Percentiles rank a stretch among this genome's conserved stretches.
These are phyloP conservation scores for Fregetta grallaria DNA, from an alignment of 2,113 vertebrate species.

Conservation along the genomic window DNA sequence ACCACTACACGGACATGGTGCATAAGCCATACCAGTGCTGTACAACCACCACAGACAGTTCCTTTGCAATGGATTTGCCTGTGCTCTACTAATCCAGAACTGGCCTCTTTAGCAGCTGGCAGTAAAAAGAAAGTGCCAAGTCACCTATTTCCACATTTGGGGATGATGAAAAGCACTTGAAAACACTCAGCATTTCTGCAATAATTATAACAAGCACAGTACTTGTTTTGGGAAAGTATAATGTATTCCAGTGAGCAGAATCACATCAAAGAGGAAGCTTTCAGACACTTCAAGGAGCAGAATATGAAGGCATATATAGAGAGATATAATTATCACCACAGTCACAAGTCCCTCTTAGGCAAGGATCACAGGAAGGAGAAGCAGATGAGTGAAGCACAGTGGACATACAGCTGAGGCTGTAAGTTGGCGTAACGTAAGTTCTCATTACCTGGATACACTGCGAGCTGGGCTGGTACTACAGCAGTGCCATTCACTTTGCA, in stretches of 20 bases:
- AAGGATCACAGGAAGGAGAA: constrained; percentile 30
- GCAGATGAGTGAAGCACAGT: background rate
- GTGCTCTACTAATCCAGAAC: constrained; percentile 51
- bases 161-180: constrained; percentile 62
- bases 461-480: background rate
- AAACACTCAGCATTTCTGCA: constrained; percentile 53
- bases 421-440: background rate
- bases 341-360: constrained; percentile 33
- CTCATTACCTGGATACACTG: background rate
- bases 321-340: constrained; percentile 26
- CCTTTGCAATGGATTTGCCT: background rate
- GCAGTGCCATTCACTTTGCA: background rate
- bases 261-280: constrained; percentile 51
- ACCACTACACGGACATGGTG: background rate
- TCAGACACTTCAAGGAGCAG: constrained; percentile 50
- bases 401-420: background rate
- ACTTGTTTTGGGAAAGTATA: constrained; percentile 53
- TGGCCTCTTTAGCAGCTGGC: constrained; percentile 59
- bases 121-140: constrained; percentile 57
- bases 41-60: background rate
- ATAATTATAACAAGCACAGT: constrained; percentile 55
- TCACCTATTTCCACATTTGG: constrained; percentile 66
- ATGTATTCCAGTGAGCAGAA: constrained; percentile 54
- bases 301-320: constrained; percentile 16
- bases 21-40: background rate